phyloP scores from a whole-genome alignment of 2,888 invertebrate species.

The Erynnis tages region DNA sequence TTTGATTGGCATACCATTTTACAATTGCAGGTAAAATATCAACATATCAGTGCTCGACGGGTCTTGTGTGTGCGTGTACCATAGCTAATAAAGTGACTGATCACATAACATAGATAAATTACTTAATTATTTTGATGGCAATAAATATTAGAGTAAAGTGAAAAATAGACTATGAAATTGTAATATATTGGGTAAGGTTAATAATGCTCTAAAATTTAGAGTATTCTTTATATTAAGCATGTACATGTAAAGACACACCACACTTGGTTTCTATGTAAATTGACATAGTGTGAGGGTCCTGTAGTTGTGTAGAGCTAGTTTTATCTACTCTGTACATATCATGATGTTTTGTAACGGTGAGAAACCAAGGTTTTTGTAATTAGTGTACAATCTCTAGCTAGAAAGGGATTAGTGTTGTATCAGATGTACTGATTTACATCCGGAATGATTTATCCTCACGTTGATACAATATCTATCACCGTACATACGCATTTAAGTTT shows the following conservation, averaged over 20 bases:
- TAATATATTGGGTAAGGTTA: constrained; percentile 37
- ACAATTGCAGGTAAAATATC: no score
- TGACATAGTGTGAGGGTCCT: constrained; percentile 48
- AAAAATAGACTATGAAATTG: constrained; percentile 29
- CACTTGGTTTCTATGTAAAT: constrained; percentile 50
- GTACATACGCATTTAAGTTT: constrained; percentile 59
- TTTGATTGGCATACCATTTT: no score
- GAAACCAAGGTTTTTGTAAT: constrained; percentile 51
- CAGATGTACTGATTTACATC: neutral
- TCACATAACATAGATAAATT: constrained; percentile 29
- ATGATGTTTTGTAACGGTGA: constrained; percentile 56
- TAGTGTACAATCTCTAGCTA: constrained; percentile 56
- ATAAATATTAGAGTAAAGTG: constrained; percentile 39
- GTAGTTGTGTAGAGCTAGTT: constrained; percentile 41
- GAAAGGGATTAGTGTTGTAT: neutral
- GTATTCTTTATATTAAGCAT: constrained; percentile 46
- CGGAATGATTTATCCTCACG: neutral
- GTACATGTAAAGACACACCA: constrained; percentile 47
- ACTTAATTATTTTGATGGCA: constrained; percentile 51
- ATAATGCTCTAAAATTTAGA: constrained; percentile 74
- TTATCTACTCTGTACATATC: constrained; percentile 73
- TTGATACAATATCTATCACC: neutral
- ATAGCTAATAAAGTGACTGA: no score
- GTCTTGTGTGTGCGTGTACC: no score
- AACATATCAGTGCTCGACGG: no score